A percentile compares a stretch with the other conserved stretches of the same genome.
These are phyloP conservation scores for Drosophila pseudotalamancana DNA, from an alignment of 2,888 invertebrate species.

Conservation along the genomic window DNA sequence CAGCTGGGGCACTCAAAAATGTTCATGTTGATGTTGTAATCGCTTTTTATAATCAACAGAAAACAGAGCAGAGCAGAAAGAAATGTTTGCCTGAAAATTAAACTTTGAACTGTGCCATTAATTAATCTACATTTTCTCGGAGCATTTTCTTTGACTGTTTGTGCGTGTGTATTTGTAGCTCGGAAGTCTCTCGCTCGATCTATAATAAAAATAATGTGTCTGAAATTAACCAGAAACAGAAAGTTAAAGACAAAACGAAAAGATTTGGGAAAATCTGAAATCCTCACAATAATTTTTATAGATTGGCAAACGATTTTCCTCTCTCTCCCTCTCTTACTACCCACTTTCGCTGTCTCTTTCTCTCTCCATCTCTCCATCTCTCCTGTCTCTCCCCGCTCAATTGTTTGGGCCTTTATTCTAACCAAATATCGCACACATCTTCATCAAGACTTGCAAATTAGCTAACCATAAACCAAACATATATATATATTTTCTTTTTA, in stretches of 20 bases:
- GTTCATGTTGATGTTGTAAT: conserved; percentile 74
- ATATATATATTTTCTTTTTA: conserved; percentile 71
- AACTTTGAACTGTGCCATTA: conserved; percentile 79
- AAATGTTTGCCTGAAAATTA: conserved; percentile 67
- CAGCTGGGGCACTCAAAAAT: conserved; percentile 39
- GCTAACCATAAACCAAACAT: conserved; percentile 75
- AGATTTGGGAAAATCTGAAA: conserved; percentile 10
- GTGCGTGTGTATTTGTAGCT: conserved; percentile 23
- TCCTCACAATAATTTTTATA: conserved; percentile 66
- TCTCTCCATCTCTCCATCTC: conserved; percentile 8
- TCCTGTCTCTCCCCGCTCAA: conserved; percentile 7
- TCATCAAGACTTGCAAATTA: conserved; percentile 54
- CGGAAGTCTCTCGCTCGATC: not conserved
- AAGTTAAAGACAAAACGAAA: conserved; percentile 20
- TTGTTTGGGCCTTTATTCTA: conserved; percentile 6
- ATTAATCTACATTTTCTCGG: conserved; percentile 57
- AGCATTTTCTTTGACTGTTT: not conserved
- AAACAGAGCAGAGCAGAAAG: conserved; percentile 16
- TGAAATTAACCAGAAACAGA: conserved; percentile 50
- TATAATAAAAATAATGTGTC: conserved; percentile 21
- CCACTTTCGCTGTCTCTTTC: not conserved
- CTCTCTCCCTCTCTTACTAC: conserved; percentile 23
- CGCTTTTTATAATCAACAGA: conserved; percentile 58
- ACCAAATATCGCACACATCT: conserved; percentile 36
- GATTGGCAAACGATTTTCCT: conserved; percentile 51